These are phyloP conservation scores for Heteromyza rotundicornis DNA, from an alignment of 2,888 invertebrate species.

Conservation along the genomic window DNA sequence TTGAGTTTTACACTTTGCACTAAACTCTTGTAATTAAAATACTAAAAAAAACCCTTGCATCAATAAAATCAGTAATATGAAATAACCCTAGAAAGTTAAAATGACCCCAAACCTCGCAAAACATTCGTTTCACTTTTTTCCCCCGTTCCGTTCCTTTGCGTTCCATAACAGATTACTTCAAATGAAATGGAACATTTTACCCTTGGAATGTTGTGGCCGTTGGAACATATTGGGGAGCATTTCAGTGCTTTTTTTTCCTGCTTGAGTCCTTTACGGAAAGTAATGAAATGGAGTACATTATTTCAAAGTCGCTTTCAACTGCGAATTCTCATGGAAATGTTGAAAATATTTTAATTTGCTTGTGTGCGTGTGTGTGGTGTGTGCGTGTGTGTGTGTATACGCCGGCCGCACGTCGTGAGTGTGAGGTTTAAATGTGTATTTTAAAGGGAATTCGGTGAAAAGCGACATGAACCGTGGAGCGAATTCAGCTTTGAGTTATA, in stretches of 20 bases:
- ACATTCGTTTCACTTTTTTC: too few relatives aligned
- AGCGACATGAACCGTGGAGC: slow-evolving; percentile 23
- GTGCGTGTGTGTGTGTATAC: slow-evolving; percentile 38
- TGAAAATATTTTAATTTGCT: slow-evolving; percentile 3
- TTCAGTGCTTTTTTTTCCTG: neutral
- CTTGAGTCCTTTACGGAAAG: neutral
- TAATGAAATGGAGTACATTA: slow-evolving; percentile 13
- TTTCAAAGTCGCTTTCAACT: slow-evolving; percentile 12
- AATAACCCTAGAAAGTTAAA: too few relatives aligned
- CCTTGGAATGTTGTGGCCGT: slow-evolving; percentile 22
- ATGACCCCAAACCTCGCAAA: too few relatives aligned
- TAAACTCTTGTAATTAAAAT: too few relatives aligned
- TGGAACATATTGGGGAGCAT: slow-evolving; percentile 23
- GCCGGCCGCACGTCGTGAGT: slow-evolving; percentile 46
- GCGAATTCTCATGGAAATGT: neutral
- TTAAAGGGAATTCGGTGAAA: slow-evolving; percentile 12
- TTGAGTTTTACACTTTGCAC: too few relatives aligned
- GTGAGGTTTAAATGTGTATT: slow-evolving; percentile 50
- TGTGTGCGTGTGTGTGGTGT: slow-evolving; percentile 13
- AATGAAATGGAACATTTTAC: slow-evolving; percentile 14
- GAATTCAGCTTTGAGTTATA: too few relatives aligned
- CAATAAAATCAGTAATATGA: too few relatives aligned
- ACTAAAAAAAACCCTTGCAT: too few relatives aligned
- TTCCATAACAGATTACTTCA: too few relatives aligned
- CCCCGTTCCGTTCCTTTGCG: too few relatives aligned